A percentile compares a stretch with the other conserved stretches of the same genome.
Evolutionary conservation across 2,888 invertebrate genomes (phyloP).

Genomic region (Adelognathus sp.): DNA sequence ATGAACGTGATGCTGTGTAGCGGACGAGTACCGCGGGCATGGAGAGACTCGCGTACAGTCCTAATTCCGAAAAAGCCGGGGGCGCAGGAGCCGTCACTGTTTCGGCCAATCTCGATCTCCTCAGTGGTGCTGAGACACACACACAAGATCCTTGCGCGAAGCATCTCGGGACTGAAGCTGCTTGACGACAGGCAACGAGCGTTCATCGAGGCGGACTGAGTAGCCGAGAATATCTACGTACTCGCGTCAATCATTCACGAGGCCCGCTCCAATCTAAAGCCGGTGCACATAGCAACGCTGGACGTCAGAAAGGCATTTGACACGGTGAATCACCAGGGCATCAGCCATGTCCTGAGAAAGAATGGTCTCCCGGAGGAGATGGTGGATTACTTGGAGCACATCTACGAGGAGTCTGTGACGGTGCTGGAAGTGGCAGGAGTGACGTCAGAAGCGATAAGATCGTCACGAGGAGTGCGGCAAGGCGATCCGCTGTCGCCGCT

Average conservation of each 20-base stretch:
- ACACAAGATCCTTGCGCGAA: constrained; percentile 42
- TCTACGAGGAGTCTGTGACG: constrained; percentile 2
- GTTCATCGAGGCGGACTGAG: constrained; percentile 65
- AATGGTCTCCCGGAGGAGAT: not conserved
- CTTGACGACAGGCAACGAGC: constrained; percentile 53
- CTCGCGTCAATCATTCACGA: constrained; percentile 64
- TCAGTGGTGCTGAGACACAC: constrained; percentile 41
- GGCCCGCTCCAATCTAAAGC: not conserved
- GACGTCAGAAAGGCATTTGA: constrained; percentile 51
- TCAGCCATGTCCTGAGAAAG: not conserved
- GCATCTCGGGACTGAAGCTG: not conserved
- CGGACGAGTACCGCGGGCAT: not conserved
- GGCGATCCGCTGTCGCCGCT: constrained; percentile 60
- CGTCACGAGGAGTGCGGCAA: constrained; percentile 47
- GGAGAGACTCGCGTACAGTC: constrained; percentile 42
- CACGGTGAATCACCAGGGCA: constrained; percentile 28
- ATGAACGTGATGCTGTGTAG: constrained; percentile 27
- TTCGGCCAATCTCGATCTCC: constrained; percentile 54
- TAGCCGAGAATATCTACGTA: constrained; percentile 71
- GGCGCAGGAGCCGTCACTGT: constrained; percentile 25
- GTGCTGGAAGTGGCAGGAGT: not conserved
- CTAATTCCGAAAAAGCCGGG: constrained; percentile 53
- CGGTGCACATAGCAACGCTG: constrained; percentile 46
- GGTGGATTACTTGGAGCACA: not conserved
- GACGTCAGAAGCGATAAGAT: not conserved